Conservation (phyloP, 2,797 vertebrate genomes). For the Heterohyrax brucei region DNA sequence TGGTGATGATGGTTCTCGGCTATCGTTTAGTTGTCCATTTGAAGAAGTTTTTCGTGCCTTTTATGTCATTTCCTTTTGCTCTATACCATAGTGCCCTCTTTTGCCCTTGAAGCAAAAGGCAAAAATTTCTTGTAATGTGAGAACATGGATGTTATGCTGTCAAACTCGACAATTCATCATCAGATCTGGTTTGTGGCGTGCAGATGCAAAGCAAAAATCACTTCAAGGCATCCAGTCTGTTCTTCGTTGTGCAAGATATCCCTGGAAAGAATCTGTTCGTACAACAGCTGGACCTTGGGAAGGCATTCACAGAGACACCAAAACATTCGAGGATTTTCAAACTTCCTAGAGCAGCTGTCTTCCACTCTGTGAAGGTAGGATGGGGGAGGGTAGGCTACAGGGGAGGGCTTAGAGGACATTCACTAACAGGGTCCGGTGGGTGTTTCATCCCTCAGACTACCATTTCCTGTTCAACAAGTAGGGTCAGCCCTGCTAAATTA, state of each 20-base stretch:
- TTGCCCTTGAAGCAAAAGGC: neutral
- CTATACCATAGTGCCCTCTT: neutral
- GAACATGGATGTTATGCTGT: neutral
- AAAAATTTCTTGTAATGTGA: neutral
- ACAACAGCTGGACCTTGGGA: neutral
- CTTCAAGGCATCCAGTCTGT: neutral
- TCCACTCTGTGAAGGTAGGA: neutral
- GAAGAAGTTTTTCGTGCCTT: neutral
- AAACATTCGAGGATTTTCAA: neutral
- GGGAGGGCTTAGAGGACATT: neutral
- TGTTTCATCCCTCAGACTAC: slow-evolving; percentile 15
- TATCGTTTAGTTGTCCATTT: neutral
- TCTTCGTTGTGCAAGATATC: neutral
- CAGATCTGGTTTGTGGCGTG: neutral
- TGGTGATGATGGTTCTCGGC: neutral
- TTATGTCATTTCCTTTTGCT: neutral
- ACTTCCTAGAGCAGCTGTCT: neutral
- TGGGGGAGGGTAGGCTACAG: neutral
- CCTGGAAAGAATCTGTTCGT: neutral
- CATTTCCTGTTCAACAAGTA: neutral
- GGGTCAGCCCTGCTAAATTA: neutral
- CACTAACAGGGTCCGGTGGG: neutral
- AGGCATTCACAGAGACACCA: neutral
- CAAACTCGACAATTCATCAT: neutral
- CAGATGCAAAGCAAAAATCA: neutral